Evolutionary conservation across 1,140 invertebrate genomes (phyloP), one percentile per base, ranked within the genome.

Genomic region (Leptinotarsa defecta): DNA sequence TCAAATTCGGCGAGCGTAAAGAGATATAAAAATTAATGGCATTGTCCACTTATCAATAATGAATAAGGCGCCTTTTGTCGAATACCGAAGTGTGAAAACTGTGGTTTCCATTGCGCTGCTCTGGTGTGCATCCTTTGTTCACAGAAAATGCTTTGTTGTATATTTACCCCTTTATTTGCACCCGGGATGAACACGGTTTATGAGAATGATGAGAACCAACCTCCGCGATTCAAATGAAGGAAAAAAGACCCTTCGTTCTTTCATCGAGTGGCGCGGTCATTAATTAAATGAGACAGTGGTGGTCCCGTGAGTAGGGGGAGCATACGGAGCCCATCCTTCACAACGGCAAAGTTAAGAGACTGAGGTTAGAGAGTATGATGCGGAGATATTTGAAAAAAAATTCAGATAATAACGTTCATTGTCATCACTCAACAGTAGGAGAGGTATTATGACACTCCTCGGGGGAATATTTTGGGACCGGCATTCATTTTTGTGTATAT

Each of bases 291-390:
- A 57, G n/a, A 57, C 52, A 57, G 52, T 73, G 77, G 74, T 71
- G 68, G 68, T 69, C 70, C 57, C 61, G 57, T 61, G 34, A 49
- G 70, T 48, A 69, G 57, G 65, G 71, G 24, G 48, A 74, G 69
- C 72, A 78, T 75, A 75, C 72, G 74, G 75, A 78, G 64, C 64
- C 77, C 75, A 75, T 75, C 75, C 75, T 78, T 78, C 61, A 78
- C 70, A 68, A 74, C 75, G 73, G 71, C 75, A 78, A 75, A 78
- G 75, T 78, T 76, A 75, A 74, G 61, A 8, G 34, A 43, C 34
- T 11, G 34, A 43, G 34, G 34, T 43, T 43, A 11, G 34, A 43
- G 34, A 11, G 34, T 43, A 43, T 43, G 34, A 43, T 43, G 2
- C 2, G 8, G 34, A 43, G 8, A 43, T 43, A 43, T 43, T 11